These are phyloP conservation scores for Microtus oregoni DNA, from an alignment of 2,113 vertebrate species.

Conservation along the genomic window DNA sequence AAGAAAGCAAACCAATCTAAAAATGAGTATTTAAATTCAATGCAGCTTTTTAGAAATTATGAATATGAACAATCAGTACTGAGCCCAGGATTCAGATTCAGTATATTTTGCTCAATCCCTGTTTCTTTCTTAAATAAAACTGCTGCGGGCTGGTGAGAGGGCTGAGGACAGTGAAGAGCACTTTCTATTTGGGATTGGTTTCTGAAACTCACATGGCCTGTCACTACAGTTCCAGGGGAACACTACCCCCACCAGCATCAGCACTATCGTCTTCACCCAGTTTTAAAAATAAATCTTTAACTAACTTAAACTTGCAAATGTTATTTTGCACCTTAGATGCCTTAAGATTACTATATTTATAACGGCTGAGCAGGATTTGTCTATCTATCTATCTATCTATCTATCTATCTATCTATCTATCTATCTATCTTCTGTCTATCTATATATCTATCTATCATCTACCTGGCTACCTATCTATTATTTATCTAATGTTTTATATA, in stretches of 20 bases:
- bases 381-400: background rate
- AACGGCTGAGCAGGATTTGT: background rate
- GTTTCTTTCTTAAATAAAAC: background rate
- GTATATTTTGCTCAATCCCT: background rate
- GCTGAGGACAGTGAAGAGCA: background rate
- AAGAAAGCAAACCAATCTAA: background rate
- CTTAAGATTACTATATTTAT: slow-evolving; percentile 23
- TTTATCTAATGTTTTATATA: background rate
- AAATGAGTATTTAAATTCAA: background rate
- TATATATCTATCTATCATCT: background rate
- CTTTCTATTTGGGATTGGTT: background rate
- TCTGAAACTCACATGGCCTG: no score
- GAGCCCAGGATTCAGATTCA: background rate
- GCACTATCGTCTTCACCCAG: background rate
- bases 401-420: background rate
- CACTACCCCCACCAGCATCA: no score
- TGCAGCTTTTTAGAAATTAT: background rate
- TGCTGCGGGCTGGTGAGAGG: no score
- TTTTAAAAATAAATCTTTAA: no score
- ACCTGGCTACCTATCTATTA: background rate
- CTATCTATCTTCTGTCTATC: background rate
- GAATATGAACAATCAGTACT: background rate
- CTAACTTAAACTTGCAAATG: background rate
- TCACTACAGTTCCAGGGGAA: background rate
- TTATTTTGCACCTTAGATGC: background rate